phyloP scores from a whole-genome alignment of 2,888 invertebrate species.

The Trissoscelio sp. region DNA sequence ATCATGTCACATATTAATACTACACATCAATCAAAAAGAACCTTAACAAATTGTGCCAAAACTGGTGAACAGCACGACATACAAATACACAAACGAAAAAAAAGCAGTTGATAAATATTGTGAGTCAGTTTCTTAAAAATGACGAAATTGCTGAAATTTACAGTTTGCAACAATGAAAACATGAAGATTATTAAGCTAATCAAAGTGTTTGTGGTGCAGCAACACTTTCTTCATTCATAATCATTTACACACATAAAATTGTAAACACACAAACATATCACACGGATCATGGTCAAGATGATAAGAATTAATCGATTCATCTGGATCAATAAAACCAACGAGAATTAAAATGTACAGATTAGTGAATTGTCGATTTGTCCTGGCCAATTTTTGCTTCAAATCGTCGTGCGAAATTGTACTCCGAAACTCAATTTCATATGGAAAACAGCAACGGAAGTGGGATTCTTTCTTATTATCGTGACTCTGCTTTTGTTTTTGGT shows the following conservation, averaged over 20 bases:
- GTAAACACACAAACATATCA: slow-evolving; percentile 60
- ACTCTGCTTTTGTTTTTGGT: slow-evolving; percentile 96
- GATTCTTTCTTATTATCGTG: slow-evolving; percentile 87
- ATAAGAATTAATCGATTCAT: slow-evolving; percentile 41
- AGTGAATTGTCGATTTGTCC: slow-evolving; percentile 10
- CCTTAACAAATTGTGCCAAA: not conserved
- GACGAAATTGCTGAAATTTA: slow-evolving; percentile 8
- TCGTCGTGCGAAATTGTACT: not conserved
- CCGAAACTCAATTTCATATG: not conserved
- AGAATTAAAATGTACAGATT: slow-evolving; percentile 26
- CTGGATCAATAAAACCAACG: slow-evolving; percentile 26
- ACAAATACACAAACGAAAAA: too few species aligned
- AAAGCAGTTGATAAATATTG: not conserved
- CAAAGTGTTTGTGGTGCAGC: not conserved
- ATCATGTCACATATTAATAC: too few species aligned
- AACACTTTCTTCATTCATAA: slow-evolving; percentile 23
- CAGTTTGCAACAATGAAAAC: not conserved
- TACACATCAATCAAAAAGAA: too few species aligned
- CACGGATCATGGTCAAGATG: slow-evolving; percentile 36
- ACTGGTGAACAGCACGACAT: not conserved
- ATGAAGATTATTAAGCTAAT: slow-evolving; percentile 9
- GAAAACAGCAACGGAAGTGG: slow-evolving; percentile 12
- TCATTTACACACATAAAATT: slow-evolving; percentile 40
- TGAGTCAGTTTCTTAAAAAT: not conserved
- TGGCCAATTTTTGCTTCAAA: not conserved